Percentiles rank a stretch among this genome's conserved stretches.
Conservation (phyloP, 2,888 invertebrate genomes). For the Adineta ricciae region DNA sequence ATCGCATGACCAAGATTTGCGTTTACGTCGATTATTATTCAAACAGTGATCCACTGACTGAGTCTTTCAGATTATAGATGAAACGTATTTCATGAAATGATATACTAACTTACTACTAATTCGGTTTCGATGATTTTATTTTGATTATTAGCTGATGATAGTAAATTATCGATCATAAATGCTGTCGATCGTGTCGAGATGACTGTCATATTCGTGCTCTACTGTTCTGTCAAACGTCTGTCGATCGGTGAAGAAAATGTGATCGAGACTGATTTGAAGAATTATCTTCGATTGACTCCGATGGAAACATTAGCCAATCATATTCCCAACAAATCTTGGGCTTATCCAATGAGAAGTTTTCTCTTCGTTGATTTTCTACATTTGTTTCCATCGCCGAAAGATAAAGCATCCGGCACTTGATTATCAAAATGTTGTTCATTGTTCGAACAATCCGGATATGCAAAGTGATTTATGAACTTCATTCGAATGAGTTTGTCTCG, state of each 20-base stretch:
- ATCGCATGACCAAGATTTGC: conserved; percentile 58
- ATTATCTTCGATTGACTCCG: background rate
- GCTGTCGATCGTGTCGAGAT: background rate
- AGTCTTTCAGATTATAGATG: background rate
- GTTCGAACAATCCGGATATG: background rate
- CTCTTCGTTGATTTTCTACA: background rate
- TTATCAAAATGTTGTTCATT: conserved; percentile 5
- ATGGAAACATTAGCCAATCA: background rate
- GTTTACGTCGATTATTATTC: conserved; percentile 8
- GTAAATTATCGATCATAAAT: conserved; percentile 20
- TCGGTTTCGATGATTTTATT: background rate
- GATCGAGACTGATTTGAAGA: background rate
- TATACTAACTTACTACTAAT: background rate
- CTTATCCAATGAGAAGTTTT: background rate
- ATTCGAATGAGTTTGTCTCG: background rate
- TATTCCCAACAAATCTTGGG: background rate
- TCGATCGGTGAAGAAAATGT: background rate
- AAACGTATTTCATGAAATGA: too few relatives aligned
- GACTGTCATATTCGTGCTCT: conserved; percentile 1
- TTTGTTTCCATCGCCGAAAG: background rate
- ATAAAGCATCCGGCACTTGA: background rate
- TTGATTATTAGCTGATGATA: background rate
- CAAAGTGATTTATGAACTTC: conserved; percentile 9
- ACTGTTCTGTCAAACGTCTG: background rate
- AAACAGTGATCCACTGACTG: background rate